Evolutionary conservation across 2,797 vertebrate species (phyloP).

Genomic region (Leptodactylus fallax): DNA sequence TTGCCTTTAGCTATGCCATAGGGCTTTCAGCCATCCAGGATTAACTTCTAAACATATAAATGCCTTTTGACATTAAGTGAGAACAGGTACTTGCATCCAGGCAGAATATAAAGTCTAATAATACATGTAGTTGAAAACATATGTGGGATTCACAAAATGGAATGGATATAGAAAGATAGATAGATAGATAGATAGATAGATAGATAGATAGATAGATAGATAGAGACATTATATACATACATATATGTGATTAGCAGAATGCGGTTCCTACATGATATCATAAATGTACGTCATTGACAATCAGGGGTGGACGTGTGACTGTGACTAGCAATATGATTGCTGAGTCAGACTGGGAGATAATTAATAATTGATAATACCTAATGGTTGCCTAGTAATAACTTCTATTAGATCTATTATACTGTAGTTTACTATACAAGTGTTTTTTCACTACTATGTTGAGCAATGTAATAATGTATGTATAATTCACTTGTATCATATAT

Average conservation of each 20-base stretch:
- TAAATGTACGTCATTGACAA: background rate
- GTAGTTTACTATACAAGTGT: too few relatives aligned
- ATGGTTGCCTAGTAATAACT: too few relatives aligned
- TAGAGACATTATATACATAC: background rate
- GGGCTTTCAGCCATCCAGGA: slow-evolving; percentile 50
- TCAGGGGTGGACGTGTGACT: background rate
- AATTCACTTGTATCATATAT: too few relatives aligned
- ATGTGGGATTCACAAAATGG: background rate
- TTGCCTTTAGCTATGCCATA: slow-evolving; percentile 53
- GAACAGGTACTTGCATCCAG: slow-evolving; percentile 38
- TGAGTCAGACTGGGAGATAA: too few relatives aligned
- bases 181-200: background rate
- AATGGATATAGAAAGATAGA: background rate
- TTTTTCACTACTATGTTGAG: too few relatives aligned
- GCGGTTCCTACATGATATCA: background rate
- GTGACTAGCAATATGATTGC: too few relatives aligned
- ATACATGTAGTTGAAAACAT: slow-evolving; percentile 3
- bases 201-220: background rate
- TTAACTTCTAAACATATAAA: slow-evolving; percentile 56
- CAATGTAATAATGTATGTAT: too few relatives aligned
- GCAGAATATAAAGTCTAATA: slow-evolving; percentile 35
- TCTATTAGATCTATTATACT: too few relatives aligned
- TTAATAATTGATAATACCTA: too few relatives aligned
- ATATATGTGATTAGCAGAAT: background rate
- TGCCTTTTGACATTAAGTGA: slow-evolving; percentile 42